These are phyloP conservation scores for human (Homo sapiens) DNA, from an alignment of 2,113 vertebrate species.

Conservation along the genomic window GRCh38 chr6:60786001-60786500, in stretches of 20 bases:
- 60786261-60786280: neutral
- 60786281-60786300: neutral
- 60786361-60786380: neutral
- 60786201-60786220: neutral
- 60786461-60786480: neutral
- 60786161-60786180: too few species aligned
- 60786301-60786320: neutral
- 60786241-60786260: neutral
- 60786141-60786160: neutral
- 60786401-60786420: neutral
- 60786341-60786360: neutral
- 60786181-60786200: neutral
- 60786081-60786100: neutral
- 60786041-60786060: neutral
- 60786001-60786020: neutral
- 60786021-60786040: neutral
- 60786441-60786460: neutral
- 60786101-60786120: neutral
- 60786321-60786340: neutral
- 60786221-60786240: neutral
- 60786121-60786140: neutral
- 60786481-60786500: neutral
- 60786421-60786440: neutral
- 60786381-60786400: neutral
- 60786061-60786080: neutral